Evolutionary conservation across 2,797 vertebrate species (phyloP).

Genomic region (Harpagifer antarcticus): DNA sequence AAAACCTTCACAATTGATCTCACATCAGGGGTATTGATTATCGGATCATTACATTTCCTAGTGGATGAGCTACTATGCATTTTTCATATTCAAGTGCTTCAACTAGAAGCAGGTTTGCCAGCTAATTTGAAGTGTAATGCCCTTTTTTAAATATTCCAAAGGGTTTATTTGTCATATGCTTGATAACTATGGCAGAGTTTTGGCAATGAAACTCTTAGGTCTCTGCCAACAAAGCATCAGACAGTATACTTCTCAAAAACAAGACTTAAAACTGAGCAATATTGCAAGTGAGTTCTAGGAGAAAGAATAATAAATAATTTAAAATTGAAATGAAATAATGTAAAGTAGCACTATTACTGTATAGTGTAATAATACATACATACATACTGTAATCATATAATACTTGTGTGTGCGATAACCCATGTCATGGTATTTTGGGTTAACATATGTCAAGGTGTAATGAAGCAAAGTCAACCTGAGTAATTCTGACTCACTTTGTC

Average conservation of each 20-base stretch:
- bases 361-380: too few species aligned
- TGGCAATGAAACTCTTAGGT: too few species aligned
- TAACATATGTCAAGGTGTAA: not conserved
- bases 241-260: too few species aligned
- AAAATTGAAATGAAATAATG: too few species aligned
- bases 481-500: not conserved
- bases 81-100: not conserved
- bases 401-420: too few species aligned
- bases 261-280: too few species aligned
- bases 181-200: too few species aligned
- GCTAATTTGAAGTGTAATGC: not conserved
- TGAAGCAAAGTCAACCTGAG: not conserved
- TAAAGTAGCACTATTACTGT: too few species aligned
- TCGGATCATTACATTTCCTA: slow-evolving; percentile 13
- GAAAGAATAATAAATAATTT: too few species aligned
- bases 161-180: too few species aligned
- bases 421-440: not conserved
- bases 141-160: not conserved
- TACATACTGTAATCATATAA: too few species aligned
- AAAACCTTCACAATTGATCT: slow-evolving; percentile 17
- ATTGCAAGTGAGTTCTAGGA: not conserved
- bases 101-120: not conserved
- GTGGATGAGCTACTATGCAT: not conserved
- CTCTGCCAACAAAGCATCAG: too few species aligned
- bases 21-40: slow-evolving; percentile 24